Evolutionary conservation across 1,140 invertebrate genomes (phyloP), one percentile per base, ranked within the genome.

Genomic region (Scaptomyza montana): DNA sequence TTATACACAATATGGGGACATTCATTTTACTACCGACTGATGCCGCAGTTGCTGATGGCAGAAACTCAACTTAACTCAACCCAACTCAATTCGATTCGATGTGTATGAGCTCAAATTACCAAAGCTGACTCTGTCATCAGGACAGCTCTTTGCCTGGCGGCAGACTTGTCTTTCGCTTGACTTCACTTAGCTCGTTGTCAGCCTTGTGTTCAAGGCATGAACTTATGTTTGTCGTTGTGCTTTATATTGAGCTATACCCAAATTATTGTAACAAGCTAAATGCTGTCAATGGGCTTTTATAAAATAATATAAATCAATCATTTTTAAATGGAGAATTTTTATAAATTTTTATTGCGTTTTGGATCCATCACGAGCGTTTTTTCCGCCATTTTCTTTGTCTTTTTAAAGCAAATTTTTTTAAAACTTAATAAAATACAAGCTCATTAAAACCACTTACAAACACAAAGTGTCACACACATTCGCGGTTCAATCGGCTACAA

Each of bases 101-200:
- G 49, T 54, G 46, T 59, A 8, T 41, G 33, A 50, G 19, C 49
- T 60, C 9, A 16, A 16, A 21, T 39, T 51, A 33, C 25, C 50
- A 67, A 56, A 74, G 65, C 53, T 43, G 9, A 53, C 36, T 36
- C 63, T 77, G 64, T 77, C 64, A 74, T 69, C 71, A 64, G 69
- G 63, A 41, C 70, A 9, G 33, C 33, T 9, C 33, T 36, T 36
- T 7, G 33, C 33, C 33, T 36, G 39, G 39, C n/a, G n/a, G 39
- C 39, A 5, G 39, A 4, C 12, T n/a, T 73, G 50, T 39, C 63
- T 46, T 43, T 49, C 67, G 59, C 19, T 47, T 69, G 74, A 66
- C 54, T 69, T 51, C 72, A 63, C 25, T 53, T 45, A 39, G 8
- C 72, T 39, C 45, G 30, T 36, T 53, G 57, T 41, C 54, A 69